phyloP scores from a whole-genome alignment of 2,113 vertebrate species.

The Tragelaphus scriptus region DNA sequence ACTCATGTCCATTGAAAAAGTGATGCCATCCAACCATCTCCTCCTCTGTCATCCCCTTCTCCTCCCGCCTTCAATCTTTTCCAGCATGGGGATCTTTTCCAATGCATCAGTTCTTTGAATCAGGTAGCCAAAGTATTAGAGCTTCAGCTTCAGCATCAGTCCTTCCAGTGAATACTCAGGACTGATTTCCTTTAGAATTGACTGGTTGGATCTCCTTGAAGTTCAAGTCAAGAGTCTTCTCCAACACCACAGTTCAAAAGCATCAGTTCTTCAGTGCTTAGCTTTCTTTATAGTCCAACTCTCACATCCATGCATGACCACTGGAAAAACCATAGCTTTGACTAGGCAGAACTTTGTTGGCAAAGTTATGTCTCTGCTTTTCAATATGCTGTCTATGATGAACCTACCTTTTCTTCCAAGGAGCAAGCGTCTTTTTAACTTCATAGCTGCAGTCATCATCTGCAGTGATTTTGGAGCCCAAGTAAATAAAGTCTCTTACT shows the following conservation, averaged over 20 bases:
- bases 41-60: background rate
- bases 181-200: background rate
- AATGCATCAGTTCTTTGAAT: background rate
- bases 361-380: background rate
- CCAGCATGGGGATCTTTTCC: background rate
- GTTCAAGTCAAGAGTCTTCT: background rate
- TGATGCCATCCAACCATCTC: background rate
- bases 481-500: background rate
- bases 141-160: background rate
- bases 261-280: background rate
- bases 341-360: background rate
- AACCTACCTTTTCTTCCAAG: background rate
- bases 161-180: background rate
- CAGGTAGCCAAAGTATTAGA: background rate
- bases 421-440: background rate
- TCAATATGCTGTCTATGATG: background rate
- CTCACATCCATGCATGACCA: background rate
- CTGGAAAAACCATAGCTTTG: background rate
- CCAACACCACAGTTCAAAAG: background rate
- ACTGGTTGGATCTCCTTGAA: background rate
- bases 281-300: background rate
- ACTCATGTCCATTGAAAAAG: background rate
- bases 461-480: background rate
- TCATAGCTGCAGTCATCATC: background rate
- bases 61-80: background rate